A percentile compares a stretch with the other conserved stretches of the same genome.
Evolutionary conservation across 2,113 vertebrate species (phyloP).

Genomic region (Rhinogobius similis): DNA sequence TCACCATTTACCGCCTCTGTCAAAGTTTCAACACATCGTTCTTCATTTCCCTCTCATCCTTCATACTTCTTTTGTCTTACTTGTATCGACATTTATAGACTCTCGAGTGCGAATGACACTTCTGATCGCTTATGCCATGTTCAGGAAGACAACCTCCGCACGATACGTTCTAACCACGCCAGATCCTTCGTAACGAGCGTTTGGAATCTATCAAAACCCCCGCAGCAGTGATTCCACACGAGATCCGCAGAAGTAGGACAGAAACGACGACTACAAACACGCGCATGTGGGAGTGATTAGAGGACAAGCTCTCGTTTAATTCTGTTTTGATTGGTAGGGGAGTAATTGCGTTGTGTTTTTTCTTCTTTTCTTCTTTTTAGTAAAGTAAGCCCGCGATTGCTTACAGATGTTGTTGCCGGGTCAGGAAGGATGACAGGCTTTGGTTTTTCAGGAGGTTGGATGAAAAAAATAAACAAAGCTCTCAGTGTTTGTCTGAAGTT

Average conservation of each 20-base stretch:
- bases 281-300: conserved; percentile 74
- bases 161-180: conserved; percentile 11
- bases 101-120: conserved; percentile 16
- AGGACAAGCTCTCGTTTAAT: conserved; percentile 74
- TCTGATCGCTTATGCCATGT: conserved; percentile 21
- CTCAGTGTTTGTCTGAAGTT: conserved; percentile 73
- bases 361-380: conserved; percentile 14
- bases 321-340: conserved; percentile 76
- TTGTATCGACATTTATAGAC: conserved; percentile 14
- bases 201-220: conserved; percentile 30
- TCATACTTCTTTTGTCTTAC: neutral
- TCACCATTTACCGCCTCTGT: neutral
- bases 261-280: conserved; percentile 55
- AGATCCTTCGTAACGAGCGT: conserved; percentile 34
- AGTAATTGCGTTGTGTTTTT: conserved; percentile 69
- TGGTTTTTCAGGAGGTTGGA: conserved; percentile 61
- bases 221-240: conserved; percentile 40
- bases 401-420: conserved; percentile 77
- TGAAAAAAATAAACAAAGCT: conserved; percentile 74
- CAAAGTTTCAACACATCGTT: neutral
- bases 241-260: conserved; percentile 55
- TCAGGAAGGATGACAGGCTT: conserved; percentile 67
- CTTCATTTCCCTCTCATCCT: neutral
- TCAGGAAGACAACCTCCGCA: neutral
- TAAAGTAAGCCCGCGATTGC: conserved; percentile 67